These are phyloP conservation scores for Dryocosmus kuriphilus DNA, from an alignment of 2,888 invertebrate species.

Conservation along the genomic window DNA sequence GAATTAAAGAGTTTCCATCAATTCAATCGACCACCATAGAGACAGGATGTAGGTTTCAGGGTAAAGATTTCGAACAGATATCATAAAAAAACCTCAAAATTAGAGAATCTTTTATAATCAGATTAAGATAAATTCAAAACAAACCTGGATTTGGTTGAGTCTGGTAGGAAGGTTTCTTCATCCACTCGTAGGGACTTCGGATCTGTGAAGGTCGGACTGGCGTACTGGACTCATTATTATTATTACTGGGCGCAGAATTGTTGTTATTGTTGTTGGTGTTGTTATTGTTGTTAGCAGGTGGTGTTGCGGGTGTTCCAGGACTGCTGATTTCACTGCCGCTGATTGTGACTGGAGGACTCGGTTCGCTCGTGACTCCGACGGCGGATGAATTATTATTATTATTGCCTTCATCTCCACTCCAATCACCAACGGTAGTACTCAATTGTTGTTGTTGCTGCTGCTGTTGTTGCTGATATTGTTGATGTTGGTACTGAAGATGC, in stretches of 20 bases:
- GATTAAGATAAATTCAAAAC: no score
- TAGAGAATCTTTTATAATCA: no score
- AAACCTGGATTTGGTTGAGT: slow-evolving; percentile 91
- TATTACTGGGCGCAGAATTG: slow-evolving; percentile 64
- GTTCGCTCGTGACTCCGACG: slow-evolving; percentile 65
- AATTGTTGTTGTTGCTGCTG: slow-evolving; percentile 74
- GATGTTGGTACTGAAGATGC: slow-evolving; percentile 76
- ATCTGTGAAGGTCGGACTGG: slow-evolving; percentile 84
- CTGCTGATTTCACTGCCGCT: slow-evolving; percentile 83
- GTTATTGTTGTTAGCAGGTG: slow-evolving; percentile 72
- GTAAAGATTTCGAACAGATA: no score
- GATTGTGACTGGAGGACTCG: slow-evolving; percentile 82
- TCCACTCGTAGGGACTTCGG: slow-evolving; percentile 93
- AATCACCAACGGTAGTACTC: slow-evolving; percentile 57
- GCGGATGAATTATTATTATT: slow-evolving; percentile 55
- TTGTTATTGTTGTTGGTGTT: slow-evolving; percentile 74
- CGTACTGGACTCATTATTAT: slow-evolving; percentile 72
- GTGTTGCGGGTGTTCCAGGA: slow-evolving; percentile 78
- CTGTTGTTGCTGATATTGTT: slow-evolving; percentile 78
- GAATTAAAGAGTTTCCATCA: no score
- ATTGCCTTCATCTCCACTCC: slow-evolving; percentile 66
- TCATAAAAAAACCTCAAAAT: no score
- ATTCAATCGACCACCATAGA: no score
- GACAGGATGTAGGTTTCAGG: no score
- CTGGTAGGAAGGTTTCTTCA: slow-evolving; percentile 93